A percentile compares a stretch with the other conserved stretches of the same genome.
These are phyloP conservation scores for Zaprionus vittiger DNA, from an alignment of 1,140 invertebrate species.

Conservation along the genomic window DNA sequence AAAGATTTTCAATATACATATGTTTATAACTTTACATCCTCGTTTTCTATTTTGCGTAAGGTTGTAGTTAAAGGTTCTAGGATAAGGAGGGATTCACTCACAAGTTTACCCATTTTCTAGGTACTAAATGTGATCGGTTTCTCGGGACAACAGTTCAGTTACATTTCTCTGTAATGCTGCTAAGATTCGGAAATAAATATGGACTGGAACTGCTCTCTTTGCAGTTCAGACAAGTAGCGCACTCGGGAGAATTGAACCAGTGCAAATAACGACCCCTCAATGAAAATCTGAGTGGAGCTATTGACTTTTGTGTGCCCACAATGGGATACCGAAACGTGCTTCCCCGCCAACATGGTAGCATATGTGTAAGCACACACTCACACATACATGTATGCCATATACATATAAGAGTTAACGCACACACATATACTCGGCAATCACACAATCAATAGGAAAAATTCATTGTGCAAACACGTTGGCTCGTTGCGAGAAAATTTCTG, in stretches of 20 bases:
- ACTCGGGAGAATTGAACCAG: conserved; percentile 26
- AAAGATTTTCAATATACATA: background rate
- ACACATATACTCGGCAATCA: conserved; percentile 22
- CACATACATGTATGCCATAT: background rate
- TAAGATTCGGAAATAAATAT: background rate
- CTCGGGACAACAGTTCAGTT: background rate
- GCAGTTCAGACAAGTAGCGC: conserved; percentile 23
- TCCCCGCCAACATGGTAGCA: conserved; percentile 28
- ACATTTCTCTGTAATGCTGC: background rate
- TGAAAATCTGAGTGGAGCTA: conserved; percentile 24
- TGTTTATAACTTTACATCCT: background rate
- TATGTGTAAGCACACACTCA: conserved; percentile 29
- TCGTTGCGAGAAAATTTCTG: conserved; percentile 16
- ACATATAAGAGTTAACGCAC: conserved; percentile 3
- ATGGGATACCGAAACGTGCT: conserved; percentile 41
- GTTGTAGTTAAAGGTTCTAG: no score
- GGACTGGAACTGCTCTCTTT: background rate
- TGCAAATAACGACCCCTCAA: conserved; percentile 30
- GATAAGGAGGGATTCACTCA: background rate
- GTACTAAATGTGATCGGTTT: background rate
- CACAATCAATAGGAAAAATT: conserved; percentile 72
- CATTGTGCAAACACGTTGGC: conserved; percentile 65
- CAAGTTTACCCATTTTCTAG: no score
- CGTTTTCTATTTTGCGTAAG: background rate
- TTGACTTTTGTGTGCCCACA: conserved; percentile 49